Evolutionary conservation across 2,888 invertebrate genomes (phyloP).

Genomic region (Drosophila meridiana): DNA sequence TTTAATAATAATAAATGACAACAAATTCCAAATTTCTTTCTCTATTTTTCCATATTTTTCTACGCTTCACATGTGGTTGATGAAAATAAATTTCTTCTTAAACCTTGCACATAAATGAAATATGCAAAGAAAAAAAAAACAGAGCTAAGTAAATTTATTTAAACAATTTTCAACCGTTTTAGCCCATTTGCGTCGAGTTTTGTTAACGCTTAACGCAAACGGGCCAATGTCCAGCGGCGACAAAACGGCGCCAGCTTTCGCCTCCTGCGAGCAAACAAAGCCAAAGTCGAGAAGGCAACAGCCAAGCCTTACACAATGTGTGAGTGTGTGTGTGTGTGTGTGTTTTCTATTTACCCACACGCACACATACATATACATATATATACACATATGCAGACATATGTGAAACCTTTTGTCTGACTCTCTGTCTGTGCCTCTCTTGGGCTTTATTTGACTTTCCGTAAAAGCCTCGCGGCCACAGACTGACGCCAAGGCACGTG

Average conservation of each 20-base stretch:
- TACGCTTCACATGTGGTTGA: conserved; percentile 9
- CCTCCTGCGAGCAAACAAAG: conserved; percentile 43
- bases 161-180: conserved; percentile 33
- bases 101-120: background rate
- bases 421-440: conserved; percentile 49
- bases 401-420: conserved; percentile 43
- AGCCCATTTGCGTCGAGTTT: conserved; percentile 19
- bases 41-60: conserved; percentile 13
- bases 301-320: background rate
- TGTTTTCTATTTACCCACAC: conserved; percentile 9
- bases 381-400: conserved; percentile 8
- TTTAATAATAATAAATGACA: conserved; percentile 4
- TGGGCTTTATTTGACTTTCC: conserved; percentile 53
- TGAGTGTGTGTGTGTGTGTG: background rate
- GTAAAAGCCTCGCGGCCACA: conserved; percentile 50
- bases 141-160: conserved; percentile 25
- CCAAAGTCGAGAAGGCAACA: conserved; percentile 24
- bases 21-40: background rate
- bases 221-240: conserved; percentile 46
- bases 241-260: conserved; percentile 50
- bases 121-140: background rate
- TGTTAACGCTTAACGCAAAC: conserved; percentile 29
- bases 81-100: conserved; percentile 14
- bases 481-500: conserved; percentile 61
- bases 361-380: background rate